Base-by-base conservation (phyloP, 92 coral and sea anemone genomes). In the Epizoanthus stellaris region DNA sequence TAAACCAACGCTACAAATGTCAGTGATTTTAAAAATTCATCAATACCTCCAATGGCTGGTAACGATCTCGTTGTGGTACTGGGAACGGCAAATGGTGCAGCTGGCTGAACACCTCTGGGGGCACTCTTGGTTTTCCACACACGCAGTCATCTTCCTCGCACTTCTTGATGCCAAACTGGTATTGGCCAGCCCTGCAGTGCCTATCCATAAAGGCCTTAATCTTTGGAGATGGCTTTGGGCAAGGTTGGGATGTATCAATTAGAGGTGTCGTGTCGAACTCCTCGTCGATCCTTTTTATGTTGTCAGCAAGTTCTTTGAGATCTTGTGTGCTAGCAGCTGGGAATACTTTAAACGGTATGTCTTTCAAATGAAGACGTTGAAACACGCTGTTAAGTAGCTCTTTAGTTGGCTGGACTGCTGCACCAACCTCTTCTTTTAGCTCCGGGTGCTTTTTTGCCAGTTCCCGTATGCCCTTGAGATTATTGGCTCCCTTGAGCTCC, bases 11-110 rank as follows among this genome's bases (percentile, higher is more conserved):
- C n/a, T n/a, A n/a, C n/a, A n/a, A n/a, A n/a, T n/a, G n/a, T n/a
- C n/a, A n/a, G n/a, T 23, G 25, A 23, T 23, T 23, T 23, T 23
- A 23, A 23, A 23, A 23, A 23, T 23, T 23, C 25, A 23, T 75
- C 64, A 16, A 65, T 85, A 85, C 92, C 92, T 80, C 72, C 59
- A 89, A 85, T 21, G 82, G 59, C 67, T 67, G 70, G 89, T 89
- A 89, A 36, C 59, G 73, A 62, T 89, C 92, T 49, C 82, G 52
- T 59, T 86, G 89, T 23, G 89, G 89, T 76, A 89, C 89, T 20
- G 89, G 89, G 85, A 70, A 89, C n/a, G 89, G 89, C 42, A 89
- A 85, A 77, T 89, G 89, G 84, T 89, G 92, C 61, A 89, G 85
- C 76, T 82, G 77, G 71, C 76, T 47, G 69, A 87, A 87, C 86